Evolutionary conservation across 2,797 vertebrate genomes (phyloP).

Genomic region (Heterohyrax brucei): DNA sequence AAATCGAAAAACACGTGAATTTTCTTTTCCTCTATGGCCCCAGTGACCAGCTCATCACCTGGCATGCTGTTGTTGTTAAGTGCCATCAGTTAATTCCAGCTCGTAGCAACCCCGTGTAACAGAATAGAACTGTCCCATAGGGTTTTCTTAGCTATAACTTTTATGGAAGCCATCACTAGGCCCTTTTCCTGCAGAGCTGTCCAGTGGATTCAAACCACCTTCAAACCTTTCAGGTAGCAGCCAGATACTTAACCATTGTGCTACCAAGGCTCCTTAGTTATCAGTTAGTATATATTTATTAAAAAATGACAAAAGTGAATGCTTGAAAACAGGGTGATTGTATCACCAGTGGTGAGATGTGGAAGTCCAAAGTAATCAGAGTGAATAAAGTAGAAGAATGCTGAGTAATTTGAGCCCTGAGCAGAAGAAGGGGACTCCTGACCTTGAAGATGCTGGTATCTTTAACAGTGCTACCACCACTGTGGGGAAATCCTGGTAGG

Average conservation of each 20-base stretch:
- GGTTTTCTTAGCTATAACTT: neutral
- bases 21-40: neutral
- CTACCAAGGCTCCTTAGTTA: neutral
- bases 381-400: neutral
- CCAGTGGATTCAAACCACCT: neutral
- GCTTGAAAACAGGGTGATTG: neutral
- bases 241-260: neutral
- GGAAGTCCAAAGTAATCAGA: neutral
- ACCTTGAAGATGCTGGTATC: neutral
- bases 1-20: neutral
- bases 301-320: constrained; percentile 21
- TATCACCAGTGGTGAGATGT: too few relatives aligned
- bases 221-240: neutral
- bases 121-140: neutral
- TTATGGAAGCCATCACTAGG: neutral
- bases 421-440: neutral
- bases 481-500: too few relatives aligned
- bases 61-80: neutral
- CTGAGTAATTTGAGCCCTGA: neutral
- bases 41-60: neutral
- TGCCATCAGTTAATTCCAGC: neutral
- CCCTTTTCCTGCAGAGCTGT: neutral
- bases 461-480: neutral
- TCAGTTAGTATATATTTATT: neutral
- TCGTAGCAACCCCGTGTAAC: neutral